phyloP scores from a whole-genome alignment of 64 coral and sea anemone genomes.

The Actinia equina region DNA sequence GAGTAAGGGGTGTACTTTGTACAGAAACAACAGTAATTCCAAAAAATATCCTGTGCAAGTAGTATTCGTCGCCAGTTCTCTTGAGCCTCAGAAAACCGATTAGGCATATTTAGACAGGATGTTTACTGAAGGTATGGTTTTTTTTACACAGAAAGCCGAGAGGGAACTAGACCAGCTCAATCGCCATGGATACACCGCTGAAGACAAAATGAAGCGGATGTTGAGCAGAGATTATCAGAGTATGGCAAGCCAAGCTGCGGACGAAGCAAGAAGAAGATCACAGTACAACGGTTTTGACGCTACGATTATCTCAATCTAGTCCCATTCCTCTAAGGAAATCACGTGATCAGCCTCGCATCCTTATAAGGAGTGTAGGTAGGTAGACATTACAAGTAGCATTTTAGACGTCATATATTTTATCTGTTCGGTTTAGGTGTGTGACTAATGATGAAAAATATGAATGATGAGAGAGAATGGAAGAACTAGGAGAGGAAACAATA shows the following conservation, averaged over 20 bases:
- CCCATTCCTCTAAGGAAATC: background rate
- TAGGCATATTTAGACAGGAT: background rate
- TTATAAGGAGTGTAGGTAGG: background rate
- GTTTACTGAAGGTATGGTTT: background rate
- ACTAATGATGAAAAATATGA: background rate
- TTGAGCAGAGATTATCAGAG: slow-evolving; percentile 15
- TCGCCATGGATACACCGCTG: slow-evolving; percentile 43
- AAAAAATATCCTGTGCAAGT: too few species aligned
- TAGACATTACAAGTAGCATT: background rate
- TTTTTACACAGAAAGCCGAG: slow-evolving; percentile 64
- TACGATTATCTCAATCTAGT: slow-evolving; percentile 18
- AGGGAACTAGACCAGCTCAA: slow-evolving; percentile 61
- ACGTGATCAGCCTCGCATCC: background rate
- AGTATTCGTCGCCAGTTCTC: too few species aligned
- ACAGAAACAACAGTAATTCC: too few species aligned
- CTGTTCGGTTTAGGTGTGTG: background rate
- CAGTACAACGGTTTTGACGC: slow-evolving; percentile 32
- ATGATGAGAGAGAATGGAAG: background rate
- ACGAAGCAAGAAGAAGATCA: slow-evolving; percentile 66
- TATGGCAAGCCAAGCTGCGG: slow-evolving; percentile 49
- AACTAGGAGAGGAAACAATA: background rate
- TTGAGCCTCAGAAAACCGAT: too few species aligned
- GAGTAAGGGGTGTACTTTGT: too few species aligned
- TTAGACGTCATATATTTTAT: background rate
- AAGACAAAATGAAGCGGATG: slow-evolving; percentile 50